phyloP scores from a whole-genome alignment of 2,113 vertebrate genomes.

The Solea senegalensis region DNA sequence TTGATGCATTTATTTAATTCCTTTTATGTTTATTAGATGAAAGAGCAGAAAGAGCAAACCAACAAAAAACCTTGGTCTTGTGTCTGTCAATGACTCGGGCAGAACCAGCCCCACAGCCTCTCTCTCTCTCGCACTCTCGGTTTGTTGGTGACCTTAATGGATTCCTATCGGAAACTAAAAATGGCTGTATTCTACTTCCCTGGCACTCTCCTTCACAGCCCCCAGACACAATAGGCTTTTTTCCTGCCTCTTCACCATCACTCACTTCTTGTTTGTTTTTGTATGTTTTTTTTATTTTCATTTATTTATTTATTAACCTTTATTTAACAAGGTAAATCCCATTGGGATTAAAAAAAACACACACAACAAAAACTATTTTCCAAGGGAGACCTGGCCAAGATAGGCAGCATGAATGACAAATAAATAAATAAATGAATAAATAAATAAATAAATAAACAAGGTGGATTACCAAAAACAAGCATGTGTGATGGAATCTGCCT shows the following conservation, averaged over 20 bases:
- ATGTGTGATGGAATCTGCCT: no score
- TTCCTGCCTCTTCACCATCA: background rate
- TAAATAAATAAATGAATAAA: no score
- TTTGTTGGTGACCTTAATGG: constrained; percentile 60
- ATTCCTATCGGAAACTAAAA: constrained; percentile 54
- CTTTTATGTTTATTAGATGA: background rate
- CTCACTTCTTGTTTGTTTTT: constrained; percentile 39
- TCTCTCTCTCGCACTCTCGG: background rate
- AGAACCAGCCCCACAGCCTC: constrained; percentile 14
- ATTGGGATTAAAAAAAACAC: no score
- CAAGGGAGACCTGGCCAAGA: no score
- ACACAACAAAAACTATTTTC: no score
- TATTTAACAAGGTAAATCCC: no score
- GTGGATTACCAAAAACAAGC: no score
- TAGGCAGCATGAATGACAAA: no score
- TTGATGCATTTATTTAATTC: background rate
- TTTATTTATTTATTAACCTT: no score
- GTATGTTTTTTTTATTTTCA: background rate
- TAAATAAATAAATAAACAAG: no score
- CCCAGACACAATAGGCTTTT: constrained; percentile 47
- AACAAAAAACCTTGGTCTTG: no score
- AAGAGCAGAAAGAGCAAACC: background rate
- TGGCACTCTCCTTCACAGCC: constrained; percentile 36
- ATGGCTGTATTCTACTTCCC: constrained; percentile 45
- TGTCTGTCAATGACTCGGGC: constrained; percentile 16